Conservation (phyloP, 2,888 invertebrate genomes). For the Melanophora roralis region DNA sequence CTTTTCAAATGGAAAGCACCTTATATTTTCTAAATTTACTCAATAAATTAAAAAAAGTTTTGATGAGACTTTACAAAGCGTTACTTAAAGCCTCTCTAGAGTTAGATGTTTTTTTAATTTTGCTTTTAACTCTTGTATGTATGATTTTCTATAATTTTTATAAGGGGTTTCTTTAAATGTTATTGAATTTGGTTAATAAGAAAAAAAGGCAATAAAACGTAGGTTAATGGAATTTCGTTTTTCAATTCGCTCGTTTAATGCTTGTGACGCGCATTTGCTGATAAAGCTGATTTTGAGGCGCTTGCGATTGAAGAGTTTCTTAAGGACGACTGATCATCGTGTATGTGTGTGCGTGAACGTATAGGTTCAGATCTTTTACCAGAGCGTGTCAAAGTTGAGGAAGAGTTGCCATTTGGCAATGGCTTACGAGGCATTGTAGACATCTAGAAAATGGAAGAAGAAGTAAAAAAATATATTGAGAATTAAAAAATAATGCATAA, state of each 20-base stretch:
- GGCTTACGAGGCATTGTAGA: slow-evolving; percentile 74
- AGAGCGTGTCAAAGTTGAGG: slow-evolving; percentile 70
- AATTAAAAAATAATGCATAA: neutral
- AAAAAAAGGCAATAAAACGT: neutral
- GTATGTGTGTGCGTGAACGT: slow-evolving; percentile 66
- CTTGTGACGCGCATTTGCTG: slow-evolving; percentile 71
- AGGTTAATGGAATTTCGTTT: neutral
- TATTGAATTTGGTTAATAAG: slow-evolving; percentile 60
- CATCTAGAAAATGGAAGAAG: too few relatives aligned
- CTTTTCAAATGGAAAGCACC: slow-evolving; percentile 53
- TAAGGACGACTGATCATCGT: slow-evolving; percentile 70
- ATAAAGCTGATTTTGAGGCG: slow-evolving; percentile 73
- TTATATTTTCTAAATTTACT: too few relatives aligned
- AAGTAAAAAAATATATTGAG: too few relatives aligned
- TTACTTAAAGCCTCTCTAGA: slow-evolving; percentile 54
- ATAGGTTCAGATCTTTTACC: slow-evolving; percentile 70
- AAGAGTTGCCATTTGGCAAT: slow-evolving; percentile 68
- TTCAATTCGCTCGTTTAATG: slow-evolving; percentile 4
- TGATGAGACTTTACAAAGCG: slow-evolving; percentile 12
- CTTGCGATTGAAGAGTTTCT: slow-evolving; percentile 70
- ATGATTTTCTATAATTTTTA: too few relatives aligned
- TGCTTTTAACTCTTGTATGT: too few relatives aligned
- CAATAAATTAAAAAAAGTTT: too few relatives aligned
- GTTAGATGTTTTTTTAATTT: slow-evolving; percentile 46
- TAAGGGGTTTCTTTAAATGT: neutral